Conservation (phyloP, 1,140 invertebrate genomes). For the Spodoptera litura region DNA sequence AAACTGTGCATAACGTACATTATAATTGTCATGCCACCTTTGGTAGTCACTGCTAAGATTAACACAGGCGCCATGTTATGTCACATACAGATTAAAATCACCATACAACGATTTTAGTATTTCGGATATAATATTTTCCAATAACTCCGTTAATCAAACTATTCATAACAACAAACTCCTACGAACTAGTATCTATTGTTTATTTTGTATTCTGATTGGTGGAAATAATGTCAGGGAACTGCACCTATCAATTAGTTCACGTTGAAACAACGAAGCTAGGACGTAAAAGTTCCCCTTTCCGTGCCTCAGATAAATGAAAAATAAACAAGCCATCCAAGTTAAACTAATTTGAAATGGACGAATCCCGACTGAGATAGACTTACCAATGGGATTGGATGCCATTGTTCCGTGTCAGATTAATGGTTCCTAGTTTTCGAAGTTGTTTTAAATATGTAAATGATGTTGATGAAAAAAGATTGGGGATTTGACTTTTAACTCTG, state of each 20-base stretch:
- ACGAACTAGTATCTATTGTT: too few relatives aligned
- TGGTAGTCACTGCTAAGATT: conserved; percentile 17
- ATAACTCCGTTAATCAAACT: too few relatives aligned
- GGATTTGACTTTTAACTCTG: too few relatives aligned
- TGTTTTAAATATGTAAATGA: conserved; percentile 4
- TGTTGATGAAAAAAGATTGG: conserved; percentile 1
- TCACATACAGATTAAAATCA: neutral
- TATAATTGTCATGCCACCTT: conserved; percentile 37
- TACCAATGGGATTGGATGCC: conserved; percentile 41
- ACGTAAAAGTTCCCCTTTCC: conserved; percentile 18
- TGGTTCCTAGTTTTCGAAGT: conserved; percentile 45
- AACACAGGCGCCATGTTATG: neutral
- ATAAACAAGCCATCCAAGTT: conserved; percentile 45
- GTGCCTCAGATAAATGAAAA: conserved; percentile 39
- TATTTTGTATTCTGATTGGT: too few relatives aligned
- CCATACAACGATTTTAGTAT: neutral
- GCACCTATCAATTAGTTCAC: neutral
- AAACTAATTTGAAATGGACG: conserved; percentile 59
- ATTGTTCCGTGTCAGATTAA: conserved; percentile 54
- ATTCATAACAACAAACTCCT: too few relatives aligned
- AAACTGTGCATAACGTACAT: conserved; percentile 76
- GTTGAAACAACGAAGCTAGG: conserved; percentile 19
- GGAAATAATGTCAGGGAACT: too few relatives aligned
- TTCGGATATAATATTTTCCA: neutral
- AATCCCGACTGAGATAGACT: conserved; percentile 8